These are phyloP conservation scores for Acholoe squamosa DNA, from an alignment of 2,888 invertebrate species.

Conservation along the genomic window DNA sequence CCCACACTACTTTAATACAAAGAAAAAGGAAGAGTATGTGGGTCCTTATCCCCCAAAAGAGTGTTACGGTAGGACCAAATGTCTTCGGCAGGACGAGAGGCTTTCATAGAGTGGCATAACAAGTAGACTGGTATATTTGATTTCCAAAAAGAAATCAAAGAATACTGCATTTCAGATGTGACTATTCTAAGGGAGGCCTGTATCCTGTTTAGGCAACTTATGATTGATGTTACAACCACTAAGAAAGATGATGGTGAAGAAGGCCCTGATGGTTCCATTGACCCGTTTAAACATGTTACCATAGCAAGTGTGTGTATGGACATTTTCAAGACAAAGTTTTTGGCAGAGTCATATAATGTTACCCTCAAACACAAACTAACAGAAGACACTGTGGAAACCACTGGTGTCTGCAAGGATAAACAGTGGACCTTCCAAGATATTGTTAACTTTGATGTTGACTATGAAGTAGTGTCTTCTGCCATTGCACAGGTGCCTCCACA, in stretches of 20 bases:
- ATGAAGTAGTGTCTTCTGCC: neutral
- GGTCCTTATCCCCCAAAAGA: neutral
- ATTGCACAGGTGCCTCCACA: neutral
- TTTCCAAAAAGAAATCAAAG: constrained; percentile 20
- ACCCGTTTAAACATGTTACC: constrained; percentile 1
- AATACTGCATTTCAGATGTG: constrained; percentile 37
- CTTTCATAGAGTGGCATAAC: neutral
- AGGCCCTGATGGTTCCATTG: neutral
- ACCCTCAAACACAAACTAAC: neutral
- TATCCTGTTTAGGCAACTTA: neutral
- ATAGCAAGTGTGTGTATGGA: constrained; percentile 11
- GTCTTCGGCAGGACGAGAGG: neutral
- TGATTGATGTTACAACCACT: neutral
- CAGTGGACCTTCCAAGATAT: neutral
- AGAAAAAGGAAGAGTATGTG: constrained; percentile 29
- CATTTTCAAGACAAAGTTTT: constrained; percentile 9
- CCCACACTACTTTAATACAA: neutral
- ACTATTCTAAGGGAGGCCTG: constrained; percentile 6
- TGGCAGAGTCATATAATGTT: neutral
- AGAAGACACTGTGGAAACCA: too few relatives aligned
- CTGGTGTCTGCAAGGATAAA: neutral
- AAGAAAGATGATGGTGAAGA: neutral
- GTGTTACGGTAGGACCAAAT: neutral
- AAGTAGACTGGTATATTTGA: neutral
- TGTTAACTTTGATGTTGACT: neutral